Percentiles rank a stretch among this genome's conserved stretches.
phyloP scores from a whole-genome alignment of 2,888 invertebrate species.

The Tetheella fluctuosa region DNA sequence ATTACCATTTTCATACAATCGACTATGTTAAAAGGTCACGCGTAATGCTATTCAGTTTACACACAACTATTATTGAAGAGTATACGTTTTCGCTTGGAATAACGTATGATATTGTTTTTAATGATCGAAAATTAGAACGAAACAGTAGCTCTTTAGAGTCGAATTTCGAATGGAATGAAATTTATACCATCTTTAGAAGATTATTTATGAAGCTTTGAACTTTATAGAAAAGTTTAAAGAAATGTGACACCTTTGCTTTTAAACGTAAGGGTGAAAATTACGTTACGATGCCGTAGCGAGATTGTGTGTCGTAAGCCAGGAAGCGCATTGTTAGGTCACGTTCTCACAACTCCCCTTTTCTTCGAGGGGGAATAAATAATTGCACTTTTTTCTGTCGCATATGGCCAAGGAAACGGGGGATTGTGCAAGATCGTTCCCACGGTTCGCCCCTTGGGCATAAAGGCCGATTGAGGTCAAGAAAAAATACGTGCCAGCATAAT shows the following conservation, averaged over 20 bases:
- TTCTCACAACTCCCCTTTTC: constrained; percentile 84
- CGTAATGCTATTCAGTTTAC: constrained; percentile 76
- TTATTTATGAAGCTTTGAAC: constrained; percentile 67
- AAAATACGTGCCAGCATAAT: constrained; percentile 80
- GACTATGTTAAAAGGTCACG: constrained; percentile 77
- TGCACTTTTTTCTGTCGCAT: constrained; percentile 84
- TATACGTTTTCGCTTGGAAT: constrained; percentile 27
- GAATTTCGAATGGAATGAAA: constrained; percentile 33
- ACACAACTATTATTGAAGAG: constrained; percentile 68
- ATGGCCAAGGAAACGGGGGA: constrained; percentile 81
- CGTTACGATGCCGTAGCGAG: constrained; percentile 50
- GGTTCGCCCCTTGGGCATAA: constrained; percentile 79
- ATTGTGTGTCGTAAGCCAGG: constrained; percentile 81
- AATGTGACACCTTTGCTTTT: constrained; percentile 57
- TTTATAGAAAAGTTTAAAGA: constrained; percentile 47
- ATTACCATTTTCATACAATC: constrained; percentile 82
- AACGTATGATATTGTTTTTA: constrained; percentile 26
- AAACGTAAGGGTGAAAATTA: constrained; percentile 64
- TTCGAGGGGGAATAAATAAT: constrained; percentile 83
- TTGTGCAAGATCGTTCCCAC: constrained; percentile 82
- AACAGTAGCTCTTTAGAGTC: constrained; percentile 32
- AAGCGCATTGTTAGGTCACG: constrained; percentile 84
- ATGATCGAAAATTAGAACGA: constrained; percentile 35
- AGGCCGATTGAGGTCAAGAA: constrained; percentile 81
- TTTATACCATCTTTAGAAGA: constrained; percentile 59